Conservation (phyloP, 2,888 invertebrate species). For the Caenorhabditis imperialis region DNA sequence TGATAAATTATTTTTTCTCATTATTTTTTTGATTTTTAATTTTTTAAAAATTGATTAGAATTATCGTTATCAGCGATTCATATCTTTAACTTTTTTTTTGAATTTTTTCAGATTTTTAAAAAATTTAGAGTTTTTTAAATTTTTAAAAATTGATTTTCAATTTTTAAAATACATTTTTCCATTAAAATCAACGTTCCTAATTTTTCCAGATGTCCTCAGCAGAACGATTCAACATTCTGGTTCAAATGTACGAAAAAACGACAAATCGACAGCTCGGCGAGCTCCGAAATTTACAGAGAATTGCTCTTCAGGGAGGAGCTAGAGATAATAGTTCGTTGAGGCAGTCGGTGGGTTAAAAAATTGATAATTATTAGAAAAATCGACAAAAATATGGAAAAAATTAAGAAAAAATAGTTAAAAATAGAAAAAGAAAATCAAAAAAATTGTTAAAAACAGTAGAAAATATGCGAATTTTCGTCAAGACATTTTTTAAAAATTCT, state of each 20-base stretch:
- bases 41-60: background rate
- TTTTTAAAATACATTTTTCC: slow-evolving; percentile 1
- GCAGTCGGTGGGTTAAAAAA: slow-evolving; percentile 35
- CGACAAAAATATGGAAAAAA: background rate
- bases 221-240: slow-evolving; percentile 16
- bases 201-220: slow-evolving; percentile 15
- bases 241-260: slow-evolving; percentile 59
- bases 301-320: slow-evolving; percentile 35
- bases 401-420: too few relatives aligned
- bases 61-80: background rate
- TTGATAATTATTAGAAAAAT: background rate
- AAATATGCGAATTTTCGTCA: too few relatives aligned
- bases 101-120: background rate
- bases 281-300: slow-evolving; percentile 51
- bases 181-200: background rate
- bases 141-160: background rate
- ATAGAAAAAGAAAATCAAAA: too few relatives aligned
- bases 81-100: background rate
- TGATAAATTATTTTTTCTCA: slow-evolving; percentile 1
- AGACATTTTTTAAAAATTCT: too few relatives aligned
- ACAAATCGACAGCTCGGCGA: slow-evolving; percentile 48
- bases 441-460: too few relatives aligned
- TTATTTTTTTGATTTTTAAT: background rate
- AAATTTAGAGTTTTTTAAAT: background rate
- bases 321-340: slow-evolving; percentile 43